Percentiles rank a stretch among this genome's conserved stretches.
These are phyloP conservation scores for Ictalurus furcatus DNA, from an alignment of 2,113 vertebrate genomes.

Conservation along the genomic window DNA sequence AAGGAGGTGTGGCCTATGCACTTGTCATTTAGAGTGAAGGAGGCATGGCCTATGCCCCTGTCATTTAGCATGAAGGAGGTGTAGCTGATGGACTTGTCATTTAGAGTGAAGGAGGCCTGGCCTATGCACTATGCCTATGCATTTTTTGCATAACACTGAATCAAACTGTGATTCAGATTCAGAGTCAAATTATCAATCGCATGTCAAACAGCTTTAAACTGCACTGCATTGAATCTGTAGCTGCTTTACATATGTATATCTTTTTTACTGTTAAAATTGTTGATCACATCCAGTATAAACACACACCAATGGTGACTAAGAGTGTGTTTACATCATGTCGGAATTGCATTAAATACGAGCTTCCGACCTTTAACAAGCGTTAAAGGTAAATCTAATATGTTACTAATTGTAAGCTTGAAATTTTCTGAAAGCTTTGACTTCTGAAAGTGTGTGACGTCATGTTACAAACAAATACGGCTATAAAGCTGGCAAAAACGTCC, in stretches of 20 bases:
- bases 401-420: background rate
- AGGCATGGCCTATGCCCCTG: no score
- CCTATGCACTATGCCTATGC: no score
- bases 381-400: background rate
- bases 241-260: background rate
- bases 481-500: background rate
- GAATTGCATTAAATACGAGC: background rate
- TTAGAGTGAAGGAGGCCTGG: background rate
- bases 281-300: background rate
- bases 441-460: background rate
- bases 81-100: background rate
- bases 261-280: background rate
- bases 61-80: background rate
- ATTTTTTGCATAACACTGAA: no score
- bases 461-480: no score
- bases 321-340: background rate
- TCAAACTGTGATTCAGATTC: background rate
- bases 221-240: background rate
- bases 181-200: background rate
- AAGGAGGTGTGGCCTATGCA: background rate
- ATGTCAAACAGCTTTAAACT: background rate
- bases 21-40: background rate
- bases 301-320: background rate
- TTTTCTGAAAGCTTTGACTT: background rate
- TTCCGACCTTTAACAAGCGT: background rate